Evolutionary conservation across 2,113 vertebrate genomes (phyloP).

Genomic region (Cricetomys ansorgei): DNA sequence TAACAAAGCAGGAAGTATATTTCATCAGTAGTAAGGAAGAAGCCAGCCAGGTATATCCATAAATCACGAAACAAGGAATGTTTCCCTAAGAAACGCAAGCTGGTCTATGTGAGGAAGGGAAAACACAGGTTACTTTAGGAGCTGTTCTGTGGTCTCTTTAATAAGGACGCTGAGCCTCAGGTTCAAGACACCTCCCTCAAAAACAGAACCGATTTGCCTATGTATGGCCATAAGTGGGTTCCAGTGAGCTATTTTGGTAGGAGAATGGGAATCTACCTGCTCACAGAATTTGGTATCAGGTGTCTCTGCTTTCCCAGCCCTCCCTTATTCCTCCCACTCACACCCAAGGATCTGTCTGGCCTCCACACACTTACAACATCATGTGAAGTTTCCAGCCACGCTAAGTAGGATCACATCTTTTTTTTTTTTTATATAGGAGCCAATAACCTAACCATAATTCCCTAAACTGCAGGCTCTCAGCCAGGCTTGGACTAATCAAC

Average conservation of each 20-base stretch:
- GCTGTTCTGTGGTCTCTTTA: not conserved
- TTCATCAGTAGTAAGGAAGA: not conserved
- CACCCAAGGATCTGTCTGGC: not conserved
- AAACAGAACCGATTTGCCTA: not conserved
- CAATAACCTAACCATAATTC: not conserved
- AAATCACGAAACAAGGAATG: not conserved
- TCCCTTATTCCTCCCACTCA: not conserved
- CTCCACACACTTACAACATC: conserved; percentile 26
- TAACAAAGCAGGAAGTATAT: not conserved
- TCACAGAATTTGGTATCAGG: not conserved
- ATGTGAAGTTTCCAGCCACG: conserved; percentile 3
- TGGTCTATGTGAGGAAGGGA: not conserved
- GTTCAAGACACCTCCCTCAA: not conserved
- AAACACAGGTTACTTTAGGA: not conserved
- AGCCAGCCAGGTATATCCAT: not conserved
- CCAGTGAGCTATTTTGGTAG: not conserved
- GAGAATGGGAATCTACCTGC: not conserved
- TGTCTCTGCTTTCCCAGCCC: not conserved
- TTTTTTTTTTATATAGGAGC: not conserved
- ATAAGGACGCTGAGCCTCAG: not conserved
- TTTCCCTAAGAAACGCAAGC: not conserved
- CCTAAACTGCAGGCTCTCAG: not conserved
- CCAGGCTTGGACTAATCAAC: not conserved
- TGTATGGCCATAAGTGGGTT: not conserved
- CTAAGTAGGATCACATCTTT: not conserved